Evolutionary conservation across 2,888 invertebrate genomes (phyloP), one percentile per base, ranked within the genome.

Genomic region (Polymixis lichenea): DNA sequence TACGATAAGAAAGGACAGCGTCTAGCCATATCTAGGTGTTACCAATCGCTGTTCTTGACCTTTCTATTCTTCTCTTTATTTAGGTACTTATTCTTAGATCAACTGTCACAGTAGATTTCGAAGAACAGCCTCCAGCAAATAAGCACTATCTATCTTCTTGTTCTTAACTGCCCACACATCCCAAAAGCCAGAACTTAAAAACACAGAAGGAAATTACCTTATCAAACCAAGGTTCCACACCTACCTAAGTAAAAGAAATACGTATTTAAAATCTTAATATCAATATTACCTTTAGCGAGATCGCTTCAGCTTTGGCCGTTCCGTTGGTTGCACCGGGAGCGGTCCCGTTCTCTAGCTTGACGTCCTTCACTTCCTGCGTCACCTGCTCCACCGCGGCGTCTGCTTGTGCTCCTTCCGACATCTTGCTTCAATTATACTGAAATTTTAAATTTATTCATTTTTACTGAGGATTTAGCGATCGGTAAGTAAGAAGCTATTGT

Each of bases 331-430:
- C 92, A 32, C 94, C 94, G 66, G 95, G 90, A 58, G 95, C 95
- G 69, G 90, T 89, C 58, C 97, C 97, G 86, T 97, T 97, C 88
- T 97, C 97, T 83, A 97, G 89, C 93, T 97, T 97, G 88, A 97
- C 91, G 89, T 97, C 97, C 92, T 97, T 96, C 85, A 97, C 94
- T 85, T 95, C 96, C 90, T 95, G 92, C 66, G 95, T 91, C 88
- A 95, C 94, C 82, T 95, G 93, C 86, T 95, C 94, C 72, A 96
- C 94, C 43, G 93, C 91, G 19, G 92, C 90, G 68, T 94, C 93
- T 28, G 92, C 90, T 79, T 92, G 92, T 77, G 91, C 90, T 70
- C 90, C 91, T 64, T 92, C 94, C 32, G 95, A 94, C 95, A 96
- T 95, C 56, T 86, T 93, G 53, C 65, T 77, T 76, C 81, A 85